Base-by-base conservation (phyloP, 2,113 vertebrate species). In the Calypte anna region DNA sequence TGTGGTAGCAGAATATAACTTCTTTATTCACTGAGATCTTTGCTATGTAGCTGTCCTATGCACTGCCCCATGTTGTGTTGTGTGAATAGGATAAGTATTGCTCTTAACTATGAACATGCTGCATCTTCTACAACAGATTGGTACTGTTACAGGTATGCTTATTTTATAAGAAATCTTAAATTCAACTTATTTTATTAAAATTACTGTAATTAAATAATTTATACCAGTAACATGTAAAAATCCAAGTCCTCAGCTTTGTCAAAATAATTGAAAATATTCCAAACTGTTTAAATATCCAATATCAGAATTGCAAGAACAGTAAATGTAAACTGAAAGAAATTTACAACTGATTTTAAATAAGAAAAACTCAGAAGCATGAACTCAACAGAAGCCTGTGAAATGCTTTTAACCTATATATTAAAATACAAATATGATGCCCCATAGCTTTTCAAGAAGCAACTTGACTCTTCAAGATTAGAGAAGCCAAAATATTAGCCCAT, bases 401-500 rank as follows among this genome's bases (percentile, higher is more conserved):
- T 31, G 66, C 81, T 93, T 82, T 93, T 68, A 77, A 96, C 59
- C 93, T 86, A 69, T 10, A 14, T 51, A 64, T 79, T 87, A 96
- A 94, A 96, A 96, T 19, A 96, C 9, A 94, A 88, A 91, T 16
- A 38, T 67, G 91, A 86, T 55, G 82, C 86, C 86, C 61, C 67
- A 36, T 20, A 84, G 40, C 12, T 86, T 78, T 89, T 63, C 66
- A 89, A 92, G 58, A 50, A 55, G 22, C 30, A 91, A 58, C 15
- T 46, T 81, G 61, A 81, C 28, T 92, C 36, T 40, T 27, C 50
- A 63, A 93, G 51, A 66, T 20, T 14, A 1, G 58, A 54, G 81
- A 21, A 81, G 21, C 9, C 50, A 72, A 64, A 7, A 70, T n/a
- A 12, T 55, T 63, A 67, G 38, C 27, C 23, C n/a, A 50, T 62